Conservation (phyloP, 2,113 vertebrate genomes). For the Crotalus helleri region DNA sequence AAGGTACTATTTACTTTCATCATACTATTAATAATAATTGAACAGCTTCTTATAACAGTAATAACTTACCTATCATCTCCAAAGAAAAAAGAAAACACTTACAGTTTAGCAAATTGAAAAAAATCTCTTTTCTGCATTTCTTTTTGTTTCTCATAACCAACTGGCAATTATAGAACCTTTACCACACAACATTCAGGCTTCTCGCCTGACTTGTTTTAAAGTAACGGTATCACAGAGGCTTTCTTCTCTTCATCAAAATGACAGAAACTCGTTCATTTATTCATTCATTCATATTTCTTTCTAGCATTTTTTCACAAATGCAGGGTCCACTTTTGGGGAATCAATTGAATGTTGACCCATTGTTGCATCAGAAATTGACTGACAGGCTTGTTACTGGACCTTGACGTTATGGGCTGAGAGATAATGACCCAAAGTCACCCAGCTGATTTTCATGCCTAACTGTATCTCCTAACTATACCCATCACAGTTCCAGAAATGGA, state of each 20-base stretch:
- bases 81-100: neutral
- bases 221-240: neutral
- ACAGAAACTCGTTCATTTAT: neutral
- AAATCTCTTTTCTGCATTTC: neutral
- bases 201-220: neutral
- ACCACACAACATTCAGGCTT: slow-evolving; percentile 3
- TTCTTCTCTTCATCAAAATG: neutral
- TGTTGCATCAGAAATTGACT: neutral
- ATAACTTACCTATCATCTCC: neutral
- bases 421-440: neutral
- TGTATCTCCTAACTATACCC: neutral
- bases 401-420: neutral
- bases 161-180: slow-evolving; percentile 11
- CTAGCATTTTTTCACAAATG: neutral
- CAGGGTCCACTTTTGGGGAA: neutral
- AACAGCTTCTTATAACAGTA: neutral
- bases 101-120: neutral
- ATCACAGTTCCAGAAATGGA: neutral
- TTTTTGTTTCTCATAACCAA: neutral
- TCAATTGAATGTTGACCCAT: neutral
- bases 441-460: neutral
- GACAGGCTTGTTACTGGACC: no score
- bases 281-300: neutral
- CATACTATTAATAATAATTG: neutral
- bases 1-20: neutral